Evolutionary conservation across 37 sponge, comb jelly and placozoan genomes (phyloP).

Genomic region (Amphimedon queenslandica): DNA sequence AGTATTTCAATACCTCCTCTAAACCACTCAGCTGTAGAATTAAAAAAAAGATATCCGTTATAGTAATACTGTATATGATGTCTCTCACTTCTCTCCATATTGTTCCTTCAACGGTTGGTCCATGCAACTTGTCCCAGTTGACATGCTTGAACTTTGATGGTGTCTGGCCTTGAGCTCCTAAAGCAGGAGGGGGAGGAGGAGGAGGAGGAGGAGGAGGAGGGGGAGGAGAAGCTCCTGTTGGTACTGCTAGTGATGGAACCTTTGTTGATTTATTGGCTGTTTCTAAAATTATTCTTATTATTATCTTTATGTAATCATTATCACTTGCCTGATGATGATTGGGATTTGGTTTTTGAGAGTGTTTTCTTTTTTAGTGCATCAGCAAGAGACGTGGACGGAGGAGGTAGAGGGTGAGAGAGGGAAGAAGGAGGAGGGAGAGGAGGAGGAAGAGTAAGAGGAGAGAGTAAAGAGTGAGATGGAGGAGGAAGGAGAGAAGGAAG

Average conservation of each 20-base stretch:
- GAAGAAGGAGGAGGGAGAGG: conserved; percentile 75
- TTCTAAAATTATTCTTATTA: no score
- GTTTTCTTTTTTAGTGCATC: not conserved
- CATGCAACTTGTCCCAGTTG: conserved; percentile 53
- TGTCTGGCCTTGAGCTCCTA: not conserved
- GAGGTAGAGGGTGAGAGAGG: conserved; percentile 30
- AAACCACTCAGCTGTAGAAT: conserved; percentile 56
- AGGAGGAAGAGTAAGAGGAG: no score
- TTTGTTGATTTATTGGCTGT: not conserved
- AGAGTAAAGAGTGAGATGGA: no score
- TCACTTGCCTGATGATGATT: not conserved
- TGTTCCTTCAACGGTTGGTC: conserved; percentile 27
- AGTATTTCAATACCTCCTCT: conserved; percentile 65
- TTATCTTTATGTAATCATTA: not conserved
- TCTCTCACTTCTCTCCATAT: conserved; percentile 41
- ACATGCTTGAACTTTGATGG: conserved; percentile 41
- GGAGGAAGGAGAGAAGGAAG: conserved; percentile 54
- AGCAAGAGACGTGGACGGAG: conserved; percentile 27
- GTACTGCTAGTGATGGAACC: conserved; percentile 1
- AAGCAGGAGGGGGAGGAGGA: conserved; percentile 27
- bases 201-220: conserved; percentile 39
- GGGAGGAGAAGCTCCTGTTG: not conserved
- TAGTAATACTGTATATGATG: not conserved
- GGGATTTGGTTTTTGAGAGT: conserved; percentile 15
- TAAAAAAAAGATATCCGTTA: not conserved